These are phyloP conservation scores for Camponotus fellah DNA, from an alignment of 2,888 invertebrate genomes.

Conservation along the genomic window DNA sequence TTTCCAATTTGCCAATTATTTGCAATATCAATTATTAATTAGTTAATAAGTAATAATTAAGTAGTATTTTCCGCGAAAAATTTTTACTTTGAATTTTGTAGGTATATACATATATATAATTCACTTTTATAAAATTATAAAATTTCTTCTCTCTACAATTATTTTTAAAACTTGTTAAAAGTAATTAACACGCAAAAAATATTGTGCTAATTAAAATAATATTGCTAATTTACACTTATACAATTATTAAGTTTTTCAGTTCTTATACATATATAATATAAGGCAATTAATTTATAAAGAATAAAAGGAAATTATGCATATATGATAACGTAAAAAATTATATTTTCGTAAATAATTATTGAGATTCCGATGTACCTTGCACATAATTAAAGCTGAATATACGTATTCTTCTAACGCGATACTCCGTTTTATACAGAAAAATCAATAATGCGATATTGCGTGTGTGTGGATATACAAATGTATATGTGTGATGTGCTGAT, in stretches of 20 bases:
- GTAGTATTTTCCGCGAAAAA: neutral
- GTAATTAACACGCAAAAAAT: neutral
- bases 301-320: neutral
- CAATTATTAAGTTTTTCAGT: neutral
- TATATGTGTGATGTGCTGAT: neutral
- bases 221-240: neutral
- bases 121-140: neutral
- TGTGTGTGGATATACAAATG: neutral
- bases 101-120: neutral
- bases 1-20: neutral
- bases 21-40: constrained; percentile 1
- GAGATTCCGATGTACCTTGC: constrained; percentile 6
- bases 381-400: constrained; percentile 2
- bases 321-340: neutral
- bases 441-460: neutral
- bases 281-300: neutral
- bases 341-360: constrained; percentile 18
- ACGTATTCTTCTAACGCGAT: constrained; percentile 23
- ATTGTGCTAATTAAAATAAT: neutral
- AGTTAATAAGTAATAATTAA: neutral
- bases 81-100: neutral
- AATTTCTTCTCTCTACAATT: neutral
- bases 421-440: constrained; percentile 1
- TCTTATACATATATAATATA: neutral
- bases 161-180: neutral